These are phyloP conservation scores for Orthosia cruda DNA, from an alignment of 2,888 invertebrate species.

Conservation along the genomic window DNA sequence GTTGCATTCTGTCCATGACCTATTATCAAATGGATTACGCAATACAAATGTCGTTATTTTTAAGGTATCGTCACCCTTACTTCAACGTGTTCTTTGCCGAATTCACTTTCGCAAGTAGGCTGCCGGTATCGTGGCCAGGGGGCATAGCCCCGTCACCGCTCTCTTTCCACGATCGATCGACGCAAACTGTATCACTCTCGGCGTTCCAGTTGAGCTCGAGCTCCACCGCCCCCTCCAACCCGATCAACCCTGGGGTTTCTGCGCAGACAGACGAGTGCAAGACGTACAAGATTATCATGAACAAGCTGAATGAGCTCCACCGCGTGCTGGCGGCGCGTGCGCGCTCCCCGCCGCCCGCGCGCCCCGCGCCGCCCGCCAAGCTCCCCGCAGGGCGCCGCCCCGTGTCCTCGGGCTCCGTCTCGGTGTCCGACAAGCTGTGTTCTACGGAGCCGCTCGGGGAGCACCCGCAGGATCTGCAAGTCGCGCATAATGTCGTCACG, in stretches of 20 bases:
- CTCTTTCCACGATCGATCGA: too few species aligned
- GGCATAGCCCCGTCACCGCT: too few species aligned
- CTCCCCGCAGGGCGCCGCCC: constrained; percentile 37
- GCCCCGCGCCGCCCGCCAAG: constrained; percentile 59
- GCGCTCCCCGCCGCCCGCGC: constrained; percentile 48
- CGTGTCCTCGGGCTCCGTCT: constrained; percentile 72
- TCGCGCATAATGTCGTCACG: constrained; percentile 42
- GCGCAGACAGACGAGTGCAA: constrained; percentile 82
- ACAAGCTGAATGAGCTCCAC: constrained; percentile 85
- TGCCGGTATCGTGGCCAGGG: too few species aligned
- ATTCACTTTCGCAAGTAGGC: too few species aligned
- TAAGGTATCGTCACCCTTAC: too few species aligned
- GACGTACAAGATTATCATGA: constrained; percentile 88
- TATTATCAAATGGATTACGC: too few species aligned
- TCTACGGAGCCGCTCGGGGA: constrained; percentile 74
- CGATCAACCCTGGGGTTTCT: neutral
- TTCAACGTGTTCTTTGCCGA: too few species aligned
- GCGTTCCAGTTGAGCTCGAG: neutral
- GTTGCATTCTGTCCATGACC: too few species aligned
- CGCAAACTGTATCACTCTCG: too few species aligned
- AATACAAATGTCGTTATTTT: too few species aligned
- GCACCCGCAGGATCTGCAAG: constrained; percentile 17
- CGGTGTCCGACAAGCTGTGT: constrained; percentile 82
- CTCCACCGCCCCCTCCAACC: constrained; percentile 8
- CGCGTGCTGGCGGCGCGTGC: constrained; percentile 74